These are phyloP conservation scores for Melanotaenia maccullochi DNA, from an alignment of 2,797 vertebrate genomes.

Conservation along the genomic window DNA sequence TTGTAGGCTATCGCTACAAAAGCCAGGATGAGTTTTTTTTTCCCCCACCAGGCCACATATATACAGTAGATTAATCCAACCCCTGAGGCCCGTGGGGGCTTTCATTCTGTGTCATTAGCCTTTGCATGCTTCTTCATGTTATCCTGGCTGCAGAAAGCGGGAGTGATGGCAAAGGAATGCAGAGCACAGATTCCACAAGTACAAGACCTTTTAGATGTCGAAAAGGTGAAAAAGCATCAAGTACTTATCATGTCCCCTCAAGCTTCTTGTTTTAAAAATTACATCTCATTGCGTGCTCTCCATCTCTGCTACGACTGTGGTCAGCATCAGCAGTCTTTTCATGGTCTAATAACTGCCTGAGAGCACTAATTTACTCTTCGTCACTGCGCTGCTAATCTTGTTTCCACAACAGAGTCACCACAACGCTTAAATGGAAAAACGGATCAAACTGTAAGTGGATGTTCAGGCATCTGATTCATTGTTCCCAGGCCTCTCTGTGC, in stretches of 20 bases:
- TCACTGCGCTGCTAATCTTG: conserved; percentile 29
- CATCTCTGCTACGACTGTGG: background rate
- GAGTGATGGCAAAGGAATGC: background rate
- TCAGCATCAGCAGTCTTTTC: background rate
- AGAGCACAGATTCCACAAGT: background rate
- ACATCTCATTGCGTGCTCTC: background rate
- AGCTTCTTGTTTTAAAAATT: background rate
- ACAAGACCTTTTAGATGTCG: background rate
- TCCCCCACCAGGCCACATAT: background rate
- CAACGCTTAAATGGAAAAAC: conserved; percentile 17
- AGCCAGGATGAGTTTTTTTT: conserved; percentile 16
- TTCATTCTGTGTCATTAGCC: background rate
- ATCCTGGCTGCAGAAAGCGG: background rate
- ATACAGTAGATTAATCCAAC: background rate
- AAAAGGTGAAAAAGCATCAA: background rate
- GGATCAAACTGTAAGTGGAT: conserved; percentile 27
- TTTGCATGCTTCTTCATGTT: background rate
- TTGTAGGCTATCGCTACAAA: background rate
- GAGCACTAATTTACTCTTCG: conserved; percentile 3
- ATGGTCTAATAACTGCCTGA: background rate
- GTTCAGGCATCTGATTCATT: conserved; percentile 12
- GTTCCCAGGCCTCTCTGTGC: too few relatives aligned
- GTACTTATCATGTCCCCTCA: background rate
- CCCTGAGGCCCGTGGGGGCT: background rate
- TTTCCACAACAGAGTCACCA: conserved; percentile 32